These are phyloP conservation scores for Zeus faber DNA, from an alignment of 2,113 vertebrate species.

Conservation along the genomic window DNA sequence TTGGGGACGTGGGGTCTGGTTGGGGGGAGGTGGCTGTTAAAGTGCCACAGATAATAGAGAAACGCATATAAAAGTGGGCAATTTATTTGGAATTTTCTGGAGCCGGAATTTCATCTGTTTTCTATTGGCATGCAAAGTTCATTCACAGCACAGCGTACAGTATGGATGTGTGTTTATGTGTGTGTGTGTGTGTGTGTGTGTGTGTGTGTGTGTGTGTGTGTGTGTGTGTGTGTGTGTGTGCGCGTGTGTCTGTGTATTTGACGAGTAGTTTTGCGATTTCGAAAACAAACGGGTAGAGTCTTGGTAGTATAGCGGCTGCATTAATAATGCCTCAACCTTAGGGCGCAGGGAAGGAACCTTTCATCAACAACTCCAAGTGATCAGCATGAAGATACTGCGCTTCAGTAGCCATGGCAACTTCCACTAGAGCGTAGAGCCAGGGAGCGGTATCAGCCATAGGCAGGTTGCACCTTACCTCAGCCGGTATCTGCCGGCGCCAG, in stretches of 20 bases:
- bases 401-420: slow-evolving; percentile 49
- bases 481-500: slow-evolving; percentile 42
- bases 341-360: too few species aligned
- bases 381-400: slow-evolving; percentile 25
- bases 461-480: slow-evolving; percentile 19
- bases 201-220: too few species aligned
- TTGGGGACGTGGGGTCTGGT: slow-evolving; percentile 19
- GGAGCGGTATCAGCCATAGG: slow-evolving; percentile 36
- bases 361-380: slow-evolving; percentile 17
- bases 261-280: too few species aligned
- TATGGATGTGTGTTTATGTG: slow-evolving; percentile 32
- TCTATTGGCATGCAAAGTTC: slow-evolving; percentile 52
- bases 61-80: slow-evolving; percentile 47
- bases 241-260: too few species aligned
- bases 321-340: slow-evolving; percentile 10
- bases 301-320: not conserved
- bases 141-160: slow-evolving; percentile 32
- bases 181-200: too few species aligned
- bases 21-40: slow-evolving; percentile 50
- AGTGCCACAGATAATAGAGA: slow-evolving; percentile 55
- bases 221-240: too few species aligned
- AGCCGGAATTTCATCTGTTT: slow-evolving; percentile 52
- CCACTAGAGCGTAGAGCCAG: slow-evolving; percentile 8
- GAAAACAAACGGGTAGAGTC: too few species aligned
- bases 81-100: slow-evolving; percentile 22